Conservation (phyloP, 2,113 vertebrate species). For the Ceyx melanurus region DNA sequence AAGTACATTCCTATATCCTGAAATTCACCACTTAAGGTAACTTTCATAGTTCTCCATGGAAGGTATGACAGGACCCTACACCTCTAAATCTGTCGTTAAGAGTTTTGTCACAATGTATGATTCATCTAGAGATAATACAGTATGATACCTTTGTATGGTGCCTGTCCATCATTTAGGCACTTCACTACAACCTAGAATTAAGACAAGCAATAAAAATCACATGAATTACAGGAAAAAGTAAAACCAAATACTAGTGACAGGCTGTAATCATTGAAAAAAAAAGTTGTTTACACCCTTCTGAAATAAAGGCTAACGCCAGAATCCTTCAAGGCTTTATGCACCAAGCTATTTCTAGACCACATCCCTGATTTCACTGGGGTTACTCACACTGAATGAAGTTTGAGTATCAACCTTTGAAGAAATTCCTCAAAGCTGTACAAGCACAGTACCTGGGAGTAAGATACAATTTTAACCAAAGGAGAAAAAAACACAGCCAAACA, state of each 20-base stretch:
- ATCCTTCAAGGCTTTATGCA: not conserved
- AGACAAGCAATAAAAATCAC: not conserved
- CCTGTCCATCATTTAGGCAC: conserved; percentile 12
- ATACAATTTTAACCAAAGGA: not conserved
- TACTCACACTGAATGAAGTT: not conserved
- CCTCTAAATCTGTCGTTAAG: not conserved
- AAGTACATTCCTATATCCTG: not conserved
- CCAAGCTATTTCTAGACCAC: not conserved
- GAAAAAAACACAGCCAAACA: too few species aligned
- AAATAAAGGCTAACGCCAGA: not conserved
- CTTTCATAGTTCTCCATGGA: not conserved
- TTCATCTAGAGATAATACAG: not conserved
- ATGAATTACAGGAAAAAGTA: not conserved
- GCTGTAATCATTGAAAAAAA: not conserved
- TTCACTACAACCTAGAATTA: not conserved
- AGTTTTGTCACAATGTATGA: not conserved
- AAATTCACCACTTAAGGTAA: not conserved
- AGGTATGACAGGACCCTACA: not conserved
- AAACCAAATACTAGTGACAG: not conserved
- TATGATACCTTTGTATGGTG: not conserved
- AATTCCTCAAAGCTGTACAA: not conserved
- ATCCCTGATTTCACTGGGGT: not conserved
- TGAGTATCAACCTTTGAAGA: not conserved
- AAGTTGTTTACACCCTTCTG: not conserved
- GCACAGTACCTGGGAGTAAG: not conserved